Base-by-base conservation (phyloP, 2,113 vertebrate genomes). In the Leptobrachium leishanense region DNA sequence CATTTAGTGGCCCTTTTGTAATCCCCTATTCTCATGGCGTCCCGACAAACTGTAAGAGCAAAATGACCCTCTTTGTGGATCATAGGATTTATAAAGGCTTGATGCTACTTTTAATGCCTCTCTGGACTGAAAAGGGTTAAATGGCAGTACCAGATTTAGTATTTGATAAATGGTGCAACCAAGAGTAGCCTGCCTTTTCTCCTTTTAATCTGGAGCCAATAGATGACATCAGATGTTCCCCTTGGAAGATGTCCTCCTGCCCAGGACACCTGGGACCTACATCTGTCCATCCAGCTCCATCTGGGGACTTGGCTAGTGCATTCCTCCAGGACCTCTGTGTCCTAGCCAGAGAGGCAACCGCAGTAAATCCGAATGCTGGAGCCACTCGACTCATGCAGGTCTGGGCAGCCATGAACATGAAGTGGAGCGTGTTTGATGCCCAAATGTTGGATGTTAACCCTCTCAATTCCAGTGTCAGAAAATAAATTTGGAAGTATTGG, bases 221-320 rank as follows among this genome's bases (percentile, higher is more conserved):
- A 57, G 84, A 40, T 31, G 0, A 44, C 31, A 72, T 83, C 82
- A 69, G 82, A 82, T 57, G 65, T 42, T 40, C 66, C 69, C 79
- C 71, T 46, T 82, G 76, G 59, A 75, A 82, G 62, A 82, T 4
- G 2, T 66, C 31, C 67, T 75, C 65, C 75, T 76, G 39, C 39
- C 59, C 76, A 59, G 69, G 76, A 44, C 72, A 82, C 62, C 69
- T 43, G 50, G 39, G 63, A 81, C 40, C 82, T 53, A n/a, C 20
- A 71, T 54, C n/a, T 77, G 8, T 31, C 77, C 82, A 82, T 65
- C 13, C 39, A 20, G 57, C 62, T 68, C 42, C 67, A 83, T 68
- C 50, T 73, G 39, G 55, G 53, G 15, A 7, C 54, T 71, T 77
- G 76, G 76, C 54, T 15, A 12, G 5, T 57, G 68, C 4, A 63